phyloP scores from a whole-genome alignment of 2,888 invertebrate genomes.

The Heliconius cydno region DNA sequence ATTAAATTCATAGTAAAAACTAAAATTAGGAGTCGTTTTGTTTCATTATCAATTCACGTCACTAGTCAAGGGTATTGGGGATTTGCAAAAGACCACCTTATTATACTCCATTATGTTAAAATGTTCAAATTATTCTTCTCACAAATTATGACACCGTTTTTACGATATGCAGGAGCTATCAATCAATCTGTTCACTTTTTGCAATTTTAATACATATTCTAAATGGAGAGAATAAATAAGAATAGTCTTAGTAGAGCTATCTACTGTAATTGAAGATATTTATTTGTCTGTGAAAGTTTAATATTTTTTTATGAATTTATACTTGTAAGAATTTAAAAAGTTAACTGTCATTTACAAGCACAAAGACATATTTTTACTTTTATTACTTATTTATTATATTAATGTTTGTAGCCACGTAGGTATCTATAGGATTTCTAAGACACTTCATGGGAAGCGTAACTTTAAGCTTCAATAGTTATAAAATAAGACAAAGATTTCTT shows the following conservation, averaged over 20 bases:
- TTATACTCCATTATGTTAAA: slow-evolving; percentile 44
- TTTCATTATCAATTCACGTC: slow-evolving; percentile 38
- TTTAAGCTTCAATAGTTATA: background rate
- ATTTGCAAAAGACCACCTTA: slow-evolving; percentile 36
- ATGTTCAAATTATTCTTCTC: slow-evolving; percentile 38
- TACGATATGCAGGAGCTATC: slow-evolving; percentile 33
- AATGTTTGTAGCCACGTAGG: too few species aligned
- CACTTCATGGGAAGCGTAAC: background rate
- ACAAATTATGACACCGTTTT: slow-evolving; percentile 42
- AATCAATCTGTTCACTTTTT: slow-evolving; percentile 38
- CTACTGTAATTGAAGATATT: background rate
- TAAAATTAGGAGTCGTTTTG: slow-evolving; percentile 30
- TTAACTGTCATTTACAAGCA: too few species aligned
- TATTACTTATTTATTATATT: too few species aligned
- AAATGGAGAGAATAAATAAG: background rate
- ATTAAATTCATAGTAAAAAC: slow-evolving; percentile 34
- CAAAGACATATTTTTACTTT: too few species aligned
- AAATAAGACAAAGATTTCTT: background rate
- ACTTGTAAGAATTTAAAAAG: too few species aligned
- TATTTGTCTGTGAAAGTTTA: background rate
- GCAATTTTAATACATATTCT: background rate
- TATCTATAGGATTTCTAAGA: background rate
- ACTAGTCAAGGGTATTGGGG: slow-evolving; percentile 41
- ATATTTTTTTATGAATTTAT: background rate
- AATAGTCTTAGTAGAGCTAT: background rate